phyloP scores from a whole-genome alignment of 2,888 invertebrate species.

The Fragum sueziense region DNA sequence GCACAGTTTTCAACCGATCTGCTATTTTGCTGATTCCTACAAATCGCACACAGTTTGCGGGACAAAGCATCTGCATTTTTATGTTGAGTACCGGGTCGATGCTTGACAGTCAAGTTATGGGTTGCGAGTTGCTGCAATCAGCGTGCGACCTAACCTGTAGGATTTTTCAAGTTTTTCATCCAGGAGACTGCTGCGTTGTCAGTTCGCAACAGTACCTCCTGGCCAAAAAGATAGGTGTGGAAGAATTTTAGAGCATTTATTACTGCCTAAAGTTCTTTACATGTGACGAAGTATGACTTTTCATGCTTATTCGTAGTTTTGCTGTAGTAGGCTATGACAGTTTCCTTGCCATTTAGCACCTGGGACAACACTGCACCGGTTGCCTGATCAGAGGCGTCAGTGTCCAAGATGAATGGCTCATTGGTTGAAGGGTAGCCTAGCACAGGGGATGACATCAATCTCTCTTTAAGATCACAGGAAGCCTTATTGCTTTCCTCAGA shows the following conservation, averaged over 20 bases:
- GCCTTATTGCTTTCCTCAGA: no score
- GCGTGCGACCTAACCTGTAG: background rate
- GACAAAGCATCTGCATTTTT: no score
- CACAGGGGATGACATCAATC: conserved; percentile 24
- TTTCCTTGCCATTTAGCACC: no score
- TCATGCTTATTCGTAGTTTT: conserved; percentile 19
- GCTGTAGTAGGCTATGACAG: no score
- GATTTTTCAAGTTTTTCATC: no score
- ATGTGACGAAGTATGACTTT: conserved; percentile 10
- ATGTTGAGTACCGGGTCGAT: no score
- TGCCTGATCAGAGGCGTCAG: conserved; percentile 20
- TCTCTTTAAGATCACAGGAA: conserved; percentile 17
- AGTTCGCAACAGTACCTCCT: conserved; percentile 14
- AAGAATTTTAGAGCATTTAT: conserved; percentile 36
- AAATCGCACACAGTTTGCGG: no score
- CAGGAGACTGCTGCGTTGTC: background rate
- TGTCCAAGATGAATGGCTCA: conserved; percentile 26
- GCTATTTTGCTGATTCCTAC: no score
- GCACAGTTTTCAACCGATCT: no score
- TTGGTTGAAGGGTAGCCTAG: conserved; percentile 19
- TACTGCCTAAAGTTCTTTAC: conserved; percentile 36
- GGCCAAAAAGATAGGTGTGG: conserved; percentile 18
- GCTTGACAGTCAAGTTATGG: no score
- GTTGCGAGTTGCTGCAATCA: background rate
- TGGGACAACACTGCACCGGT: conserved; percentile 37